Evolutionary conservation across 53 echinoderm and acorn worm species (phyloP), one percentile per base, ranked within the genome.

Genomic region (Echinarachnius parma): DNA sequence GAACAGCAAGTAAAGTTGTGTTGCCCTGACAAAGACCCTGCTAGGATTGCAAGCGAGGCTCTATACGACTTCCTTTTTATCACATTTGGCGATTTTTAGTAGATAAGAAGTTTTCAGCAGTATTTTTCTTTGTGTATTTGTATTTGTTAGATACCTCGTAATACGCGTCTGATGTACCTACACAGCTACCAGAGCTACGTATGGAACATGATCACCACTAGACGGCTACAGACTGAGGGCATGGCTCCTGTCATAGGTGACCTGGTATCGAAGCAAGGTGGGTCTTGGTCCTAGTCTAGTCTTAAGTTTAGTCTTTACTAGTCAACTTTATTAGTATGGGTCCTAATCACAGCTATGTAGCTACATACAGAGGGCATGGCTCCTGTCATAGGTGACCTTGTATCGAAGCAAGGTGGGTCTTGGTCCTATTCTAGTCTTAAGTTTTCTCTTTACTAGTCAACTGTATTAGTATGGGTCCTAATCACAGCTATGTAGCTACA

Each of bases 121-220:
- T 20, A 1, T 19, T 31, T 19, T 2, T 59, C n/a, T 31, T 19
- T 59, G 18, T 62, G 8, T 2, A 23, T 2, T 42, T 60, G 24
- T 34, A 21, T 42, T 8, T 42, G 25, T 3, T 39, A 96, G 96
- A 96, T 96, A 72, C 91, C 96, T 35, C 77, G 90, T 29, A 87
- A 91, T 46, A 62, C 85, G 2, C 59, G 96, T 9, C 75, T 91
- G 24, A 79, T 96, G 50, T 96, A 96, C 55, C 53, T 96, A 4
- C 96, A 96, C 66, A 88, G 96, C 55, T 96, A 87, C 64, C 96
- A 96, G 79, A 96, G 96, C 64, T 78, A 81, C 28, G 59, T 75
- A 19, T 75, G 58, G 75, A 59, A 75, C 24, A 28, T 44, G 10
- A 45, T 60, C 25, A 44, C 60, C 4, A 28, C 75, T 4, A 78